Evolutionary conservation across 1,140 invertebrate species (phyloP).

Genomic region (Trichoplusia ni): DNA sequence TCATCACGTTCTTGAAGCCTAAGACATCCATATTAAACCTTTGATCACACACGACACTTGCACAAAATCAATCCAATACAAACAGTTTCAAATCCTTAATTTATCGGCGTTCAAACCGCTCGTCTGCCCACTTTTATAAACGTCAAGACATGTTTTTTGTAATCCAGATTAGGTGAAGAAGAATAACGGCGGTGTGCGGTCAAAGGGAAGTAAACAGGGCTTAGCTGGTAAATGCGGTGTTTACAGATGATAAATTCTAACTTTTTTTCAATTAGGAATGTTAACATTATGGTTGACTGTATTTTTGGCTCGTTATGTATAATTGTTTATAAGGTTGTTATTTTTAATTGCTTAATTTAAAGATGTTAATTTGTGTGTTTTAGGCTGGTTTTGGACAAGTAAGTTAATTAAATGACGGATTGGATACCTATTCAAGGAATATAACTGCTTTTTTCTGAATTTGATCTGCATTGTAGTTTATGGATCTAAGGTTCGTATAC

Average conservation of each 20-base stretch:
- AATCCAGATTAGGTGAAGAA: slow-evolving; percentile 47
- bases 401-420: too few species aligned
- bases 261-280: too few species aligned
- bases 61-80: not conserved
- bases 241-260: slow-evolving; percentile 18
- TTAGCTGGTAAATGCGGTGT: slow-evolving; percentile 16
- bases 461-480: too few species aligned
- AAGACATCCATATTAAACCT: not conserved
- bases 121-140: slow-evolving; percentile 13
- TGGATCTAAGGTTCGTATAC: too few species aligned
- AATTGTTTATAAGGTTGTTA: not conserved
- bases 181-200: slow-evolving; percentile 38
- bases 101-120: slow-evolving; percentile 4
- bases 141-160: slow-evolving; percentile 45
- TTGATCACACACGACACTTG: not conserved
- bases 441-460: too few species aligned
- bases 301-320: not conserved
- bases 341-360: too few species aligned
- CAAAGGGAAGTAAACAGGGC: slow-evolving; percentile 37
- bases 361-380: too few species aligned
- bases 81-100: not conserved
- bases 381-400: too few species aligned
- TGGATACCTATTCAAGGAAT: too few species aligned
- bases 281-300: not conserved
- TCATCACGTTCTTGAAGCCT: not conserved